A percentile compares a stretch with the other conserved stretches of the same genome.
Conservation (phyloP, 1,140 invertebrate genomes). For the Heliconius melpomene region DNA sequence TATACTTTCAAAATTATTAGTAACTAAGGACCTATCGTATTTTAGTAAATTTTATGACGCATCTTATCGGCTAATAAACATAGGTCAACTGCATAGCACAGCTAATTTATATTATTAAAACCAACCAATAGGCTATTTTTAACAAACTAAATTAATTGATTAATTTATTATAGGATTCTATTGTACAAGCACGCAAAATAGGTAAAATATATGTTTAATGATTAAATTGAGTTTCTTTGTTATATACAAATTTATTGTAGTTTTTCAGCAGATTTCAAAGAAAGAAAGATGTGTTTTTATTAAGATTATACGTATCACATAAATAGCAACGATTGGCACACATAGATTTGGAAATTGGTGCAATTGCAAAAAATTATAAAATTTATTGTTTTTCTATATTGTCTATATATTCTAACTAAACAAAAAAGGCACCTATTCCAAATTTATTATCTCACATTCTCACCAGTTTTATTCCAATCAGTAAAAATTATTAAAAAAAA, state of each 20-base stretch:
- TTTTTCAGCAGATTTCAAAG: background rate
- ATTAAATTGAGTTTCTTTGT: background rate
- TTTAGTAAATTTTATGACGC: too few species aligned
- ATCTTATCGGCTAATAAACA: too few species aligned
- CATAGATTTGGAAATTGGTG: background rate
- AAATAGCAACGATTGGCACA: background rate
- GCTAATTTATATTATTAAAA: too few species aligned
- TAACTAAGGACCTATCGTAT: too few species aligned
- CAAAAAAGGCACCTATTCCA: background rate
- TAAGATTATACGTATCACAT: background rate
- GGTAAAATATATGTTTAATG: background rate
- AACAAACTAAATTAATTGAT: background rate
- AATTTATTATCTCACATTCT: slow-evolving; percentile 11
- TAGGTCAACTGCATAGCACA: too few species aligned
- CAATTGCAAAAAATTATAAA: background rate
- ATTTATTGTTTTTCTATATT: background rate
- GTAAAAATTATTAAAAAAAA: background rate
- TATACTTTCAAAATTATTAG: too few species aligned
- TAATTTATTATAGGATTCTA: background rate
- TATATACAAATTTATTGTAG: background rate
- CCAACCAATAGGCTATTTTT: background rate
- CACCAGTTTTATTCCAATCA: slow-evolving; percentile 15
- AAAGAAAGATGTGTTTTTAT: background rate
- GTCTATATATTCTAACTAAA: background rate
- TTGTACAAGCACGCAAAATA: background rate